phyloP scores from a whole-genome alignment of 2,888 invertebrate genomes.

The Aphrophora alni region DNA sequence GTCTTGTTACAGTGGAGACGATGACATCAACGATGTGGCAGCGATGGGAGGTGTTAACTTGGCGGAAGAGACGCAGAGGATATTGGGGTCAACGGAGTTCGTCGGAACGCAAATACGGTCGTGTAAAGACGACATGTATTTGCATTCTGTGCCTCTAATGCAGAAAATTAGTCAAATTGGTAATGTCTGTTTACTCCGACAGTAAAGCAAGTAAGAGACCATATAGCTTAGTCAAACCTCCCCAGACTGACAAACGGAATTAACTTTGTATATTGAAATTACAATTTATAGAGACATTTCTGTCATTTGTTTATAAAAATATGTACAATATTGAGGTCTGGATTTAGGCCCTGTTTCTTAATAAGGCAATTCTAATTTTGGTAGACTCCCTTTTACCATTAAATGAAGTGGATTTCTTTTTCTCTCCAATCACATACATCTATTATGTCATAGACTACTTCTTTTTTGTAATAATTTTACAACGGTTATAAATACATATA shows the following conservation, averaged over 20 bases:
- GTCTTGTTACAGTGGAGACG: slow-evolving; percentile 47
- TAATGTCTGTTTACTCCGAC: slow-evolving; percentile 52
- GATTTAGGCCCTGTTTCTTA: no score
- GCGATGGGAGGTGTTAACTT: slow-evolving; percentile 99
- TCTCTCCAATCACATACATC: no score
- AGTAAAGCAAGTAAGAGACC: slow-evolving; percentile 1
- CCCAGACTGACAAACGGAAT: neutral
- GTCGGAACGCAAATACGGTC: slow-evolving; percentile 89
- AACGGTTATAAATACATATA: no score
- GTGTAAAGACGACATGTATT: slow-evolving; percentile 91
- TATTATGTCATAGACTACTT: no score
- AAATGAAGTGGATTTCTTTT: no score
- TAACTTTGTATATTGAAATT: neutral
- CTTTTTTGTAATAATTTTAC: no score
- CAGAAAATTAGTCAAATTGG: slow-evolving; percentile 76
- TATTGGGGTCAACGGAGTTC: slow-evolving; percentile 87
- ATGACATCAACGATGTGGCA: slow-evolving; percentile 94
- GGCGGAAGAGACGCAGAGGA: slow-evolving; percentile 94
- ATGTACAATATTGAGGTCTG: no score
- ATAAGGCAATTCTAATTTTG: no score
- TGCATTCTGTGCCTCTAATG: slow-evolving; percentile 78
- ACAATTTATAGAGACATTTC: no score
- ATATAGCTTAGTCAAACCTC: neutral
- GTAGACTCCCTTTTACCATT: no score
- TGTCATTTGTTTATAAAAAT: neutral